Evolutionary conservation across 1,140 invertebrate species (phyloP).

Genomic region (Ruditapes philippinarum): DNA sequence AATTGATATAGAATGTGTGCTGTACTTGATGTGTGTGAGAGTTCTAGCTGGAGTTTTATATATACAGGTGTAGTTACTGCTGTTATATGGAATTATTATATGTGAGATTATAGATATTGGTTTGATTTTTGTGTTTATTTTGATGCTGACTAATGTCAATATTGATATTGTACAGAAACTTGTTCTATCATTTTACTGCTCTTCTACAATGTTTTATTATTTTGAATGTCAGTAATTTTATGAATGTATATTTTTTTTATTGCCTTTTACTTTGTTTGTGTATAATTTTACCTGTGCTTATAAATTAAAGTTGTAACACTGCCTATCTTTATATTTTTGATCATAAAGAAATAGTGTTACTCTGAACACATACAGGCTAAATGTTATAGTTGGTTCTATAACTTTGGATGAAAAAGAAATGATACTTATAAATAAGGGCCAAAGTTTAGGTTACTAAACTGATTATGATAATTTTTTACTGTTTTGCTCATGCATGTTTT

Average conservation of each 20-base stretch:
- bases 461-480: too few species aligned
- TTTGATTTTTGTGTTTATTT: neutral
- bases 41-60: neutral
- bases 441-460: too few species aligned
- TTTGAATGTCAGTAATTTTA: constrained; percentile 34
- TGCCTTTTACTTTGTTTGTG: neutral
- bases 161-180: too few species aligned
- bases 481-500: too few species aligned
- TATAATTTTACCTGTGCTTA: neutral
- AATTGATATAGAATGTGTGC: neutral
- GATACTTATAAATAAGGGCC: too few species aligned
- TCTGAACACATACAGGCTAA: too few species aligned
- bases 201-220: neutral
- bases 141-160: neutral
- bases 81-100: neutral
- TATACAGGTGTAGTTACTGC: neutral
- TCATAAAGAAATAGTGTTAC: too few species aligned
- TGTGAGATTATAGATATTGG: neutral
- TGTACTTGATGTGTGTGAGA: neutral
- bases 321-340: too few species aligned
- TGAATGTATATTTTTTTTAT: neutral
- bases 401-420: too few species aligned
- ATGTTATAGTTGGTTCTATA: too few species aligned
- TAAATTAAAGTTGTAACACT: neutral
- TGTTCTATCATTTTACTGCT: too few species aligned